Conservation (phyloP, 2,113 vertebrate genomes). For the Synodontis membranacea region DNA sequence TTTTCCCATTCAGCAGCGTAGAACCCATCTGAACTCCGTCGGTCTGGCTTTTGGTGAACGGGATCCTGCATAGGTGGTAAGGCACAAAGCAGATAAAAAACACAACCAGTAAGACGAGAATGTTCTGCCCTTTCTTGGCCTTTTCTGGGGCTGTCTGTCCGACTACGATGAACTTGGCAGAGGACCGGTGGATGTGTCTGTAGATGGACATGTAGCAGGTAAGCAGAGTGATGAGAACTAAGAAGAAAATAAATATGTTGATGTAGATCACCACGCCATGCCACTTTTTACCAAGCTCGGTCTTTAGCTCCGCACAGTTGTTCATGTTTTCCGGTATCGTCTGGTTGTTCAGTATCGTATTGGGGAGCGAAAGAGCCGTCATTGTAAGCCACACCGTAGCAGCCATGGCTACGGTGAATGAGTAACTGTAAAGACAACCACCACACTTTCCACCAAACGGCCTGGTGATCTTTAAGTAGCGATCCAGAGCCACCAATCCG, state of each 20-base stretch:
- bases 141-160: neutral
- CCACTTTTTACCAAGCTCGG: constrained; percentile 64
- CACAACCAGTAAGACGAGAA: constrained; percentile 68
- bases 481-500: constrained; percentile 77
- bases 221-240: constrained; percentile 39
- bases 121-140: constrained; percentile 8
- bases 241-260: constrained; percentile 35
- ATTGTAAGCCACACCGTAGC: constrained; percentile 67
- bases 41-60: constrained; percentile 73
- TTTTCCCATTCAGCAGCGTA: neutral
- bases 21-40: constrained; percentile 55
- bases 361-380: constrained; percentile 69
- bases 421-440: constrained; percentile 46
- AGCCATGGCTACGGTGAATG: constrained; percentile 57
- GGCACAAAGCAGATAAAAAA: constrained; percentile 77
- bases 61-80: constrained; percentile 69
- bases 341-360: constrained; percentile 68
- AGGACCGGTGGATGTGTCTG: constrained; percentile 9
- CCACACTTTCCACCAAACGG: constrained; percentile 66
- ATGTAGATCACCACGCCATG: constrained; percentile 70
- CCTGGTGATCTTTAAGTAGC: constrained; percentile 76
- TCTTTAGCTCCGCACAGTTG: constrained; percentile 70
- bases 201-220: constrained; percentile 29
- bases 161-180: constrained; percentile 2
- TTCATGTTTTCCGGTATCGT: constrained; percentile 24